Percentiles rank a stretch among this genome's conserved stretches.
phyloP scores from a whole-genome alignment of 2,797 vertebrate genomes.

The Taenioides sp. region DNA sequence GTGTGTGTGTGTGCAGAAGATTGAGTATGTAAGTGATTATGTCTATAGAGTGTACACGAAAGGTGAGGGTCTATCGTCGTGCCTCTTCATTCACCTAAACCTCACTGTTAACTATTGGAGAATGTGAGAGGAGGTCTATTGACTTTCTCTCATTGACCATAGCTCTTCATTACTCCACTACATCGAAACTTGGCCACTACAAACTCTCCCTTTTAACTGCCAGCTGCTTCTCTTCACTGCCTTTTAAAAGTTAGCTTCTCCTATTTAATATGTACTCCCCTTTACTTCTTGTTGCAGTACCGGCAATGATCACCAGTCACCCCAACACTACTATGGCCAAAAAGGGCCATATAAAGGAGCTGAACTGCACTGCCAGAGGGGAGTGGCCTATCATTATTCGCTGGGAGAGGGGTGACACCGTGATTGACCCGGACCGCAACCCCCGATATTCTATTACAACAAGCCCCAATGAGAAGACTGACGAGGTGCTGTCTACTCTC shows the following conservation, averaged over 20 bases:
- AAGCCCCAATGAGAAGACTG: constrained; percentile 92
- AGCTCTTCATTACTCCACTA: constrained; percentile 72
- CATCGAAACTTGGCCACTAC: constrained; percentile 58
- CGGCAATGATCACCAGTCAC: constrained; percentile 97
- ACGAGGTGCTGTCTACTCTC: constrained; percentile 95
- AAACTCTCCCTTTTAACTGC: constrained; percentile 48
- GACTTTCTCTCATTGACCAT: constrained; percentile 75
- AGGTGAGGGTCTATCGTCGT: constrained; percentile 64
- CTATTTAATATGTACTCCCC: constrained; percentile 5
- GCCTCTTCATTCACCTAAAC: constrained; percentile 66
- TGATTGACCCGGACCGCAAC: constrained; percentile 96
- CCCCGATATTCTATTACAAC: constrained; percentile 93
- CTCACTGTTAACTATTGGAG: constrained; percentile 71
- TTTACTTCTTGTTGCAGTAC: constrained; percentile 75
- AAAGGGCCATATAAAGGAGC: constrained; percentile 94
- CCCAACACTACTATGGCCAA: constrained; percentile 98
- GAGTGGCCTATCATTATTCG: constrained; percentile 98
- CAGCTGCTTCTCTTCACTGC: constrained; percentile 33
- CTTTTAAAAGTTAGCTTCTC: constrained; percentile 27
- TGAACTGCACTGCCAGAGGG: constrained; percentile 95
- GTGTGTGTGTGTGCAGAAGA: constrained; percentile 38
- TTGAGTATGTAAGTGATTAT: constrained; percentile 52
- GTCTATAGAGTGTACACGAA: constrained; percentile 49
- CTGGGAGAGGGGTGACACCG: constrained; percentile 97
- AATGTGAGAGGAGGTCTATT: constrained; percentile 73